A percentile compares a stretch with the other conserved stretches of the same genome.
Conservation (phyloP, 2,113 vertebrate genomes). For the Gallinago jamesoni region DNA sequence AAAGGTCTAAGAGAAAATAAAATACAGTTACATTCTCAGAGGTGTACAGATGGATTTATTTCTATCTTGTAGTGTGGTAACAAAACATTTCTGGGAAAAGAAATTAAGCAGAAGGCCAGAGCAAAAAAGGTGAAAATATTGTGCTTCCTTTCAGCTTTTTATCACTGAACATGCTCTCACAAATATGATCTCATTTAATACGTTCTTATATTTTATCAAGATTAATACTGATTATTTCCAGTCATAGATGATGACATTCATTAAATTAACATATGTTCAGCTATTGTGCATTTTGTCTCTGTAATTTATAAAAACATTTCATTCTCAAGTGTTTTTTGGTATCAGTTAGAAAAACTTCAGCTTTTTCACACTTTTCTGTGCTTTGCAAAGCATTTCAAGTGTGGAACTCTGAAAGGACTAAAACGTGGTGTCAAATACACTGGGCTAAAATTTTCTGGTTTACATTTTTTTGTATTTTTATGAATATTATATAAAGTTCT, state of each 20-base stretch:
- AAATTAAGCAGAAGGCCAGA: not conserved
- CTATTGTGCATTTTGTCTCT: not conserved
- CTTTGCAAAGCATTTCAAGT: constrained; percentile 6
- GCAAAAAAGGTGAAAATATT: not conserved
- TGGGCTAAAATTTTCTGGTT: not conserved
- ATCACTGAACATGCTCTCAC: not conserved
- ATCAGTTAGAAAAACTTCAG: not conserved
- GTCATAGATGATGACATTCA: not conserved
- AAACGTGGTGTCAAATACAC: not conserved
- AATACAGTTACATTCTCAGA: not conserved
- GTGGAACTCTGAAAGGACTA: not conserved
- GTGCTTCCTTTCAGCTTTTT: not conserved
- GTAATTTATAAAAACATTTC: constrained; percentile 2
- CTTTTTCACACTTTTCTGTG: not conserved
- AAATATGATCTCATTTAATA: not conserved
- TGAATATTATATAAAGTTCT: not conserved
- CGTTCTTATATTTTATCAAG: not conserved
- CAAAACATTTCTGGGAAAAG: not conserved
- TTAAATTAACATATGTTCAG: not conserved
- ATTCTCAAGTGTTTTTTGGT: not conserved
- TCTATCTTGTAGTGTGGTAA: not conserved
- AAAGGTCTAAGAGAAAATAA: not conserved
- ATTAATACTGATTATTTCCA: not conserved
- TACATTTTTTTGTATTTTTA: not conserved
- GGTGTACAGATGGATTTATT: not conserved